Base-by-base conservation (phyloP, 2,888 invertebrate genomes). In the Philopedon plagiatum region DNA sequence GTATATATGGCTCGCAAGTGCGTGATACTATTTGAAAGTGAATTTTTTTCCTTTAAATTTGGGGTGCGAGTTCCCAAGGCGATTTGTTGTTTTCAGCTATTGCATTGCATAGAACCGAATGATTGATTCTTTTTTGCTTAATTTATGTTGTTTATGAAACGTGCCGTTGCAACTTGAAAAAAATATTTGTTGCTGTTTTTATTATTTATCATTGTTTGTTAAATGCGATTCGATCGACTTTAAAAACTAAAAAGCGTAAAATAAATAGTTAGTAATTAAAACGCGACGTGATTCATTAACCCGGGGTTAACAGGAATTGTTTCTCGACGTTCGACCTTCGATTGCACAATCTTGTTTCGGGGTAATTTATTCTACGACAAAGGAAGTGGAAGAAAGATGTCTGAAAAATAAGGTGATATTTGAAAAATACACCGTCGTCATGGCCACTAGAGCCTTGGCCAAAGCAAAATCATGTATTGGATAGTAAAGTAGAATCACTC, bases 21-120 rank as follows among this genome's bases (percentile, higher is more conserved):
- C 61, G 61, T 61, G 61, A 61, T 61, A 46, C 46, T 61, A 61
- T 61, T 61, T 46, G 61, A 61, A 61, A 46, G 46, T 46, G 37
- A 19, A 11, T 39, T 26, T 26, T 60, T 41, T 61, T 61, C 46
- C 61, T 18, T 29, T 29, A 29, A 26, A 9, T 51, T 51, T 51
- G 51, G 51, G 13, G 26, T 23, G 51, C 29, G 51, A 26, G 51
- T 15, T 51, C 13, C 15, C 51, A 26, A 51, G 29, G 26, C 51
- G 26, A 9, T 51, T 13, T 15, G 15, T 26, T 51, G 15, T 26
- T 51, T 51, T 51, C 2, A 51, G 29, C 29, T 29, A 13, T 26
- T 51, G 13, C 29, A 1, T 51, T 51, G 26, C 51, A 51, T 3
- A 5, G 46, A 23, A n/a, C 4, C n/a, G 4, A 21, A 23, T 8